Evolutionary conservation across 2,888 invertebrate species (phyloP), one percentile per base, ranked within the genome.

Genomic region (Brachyptera putata): DNA sequence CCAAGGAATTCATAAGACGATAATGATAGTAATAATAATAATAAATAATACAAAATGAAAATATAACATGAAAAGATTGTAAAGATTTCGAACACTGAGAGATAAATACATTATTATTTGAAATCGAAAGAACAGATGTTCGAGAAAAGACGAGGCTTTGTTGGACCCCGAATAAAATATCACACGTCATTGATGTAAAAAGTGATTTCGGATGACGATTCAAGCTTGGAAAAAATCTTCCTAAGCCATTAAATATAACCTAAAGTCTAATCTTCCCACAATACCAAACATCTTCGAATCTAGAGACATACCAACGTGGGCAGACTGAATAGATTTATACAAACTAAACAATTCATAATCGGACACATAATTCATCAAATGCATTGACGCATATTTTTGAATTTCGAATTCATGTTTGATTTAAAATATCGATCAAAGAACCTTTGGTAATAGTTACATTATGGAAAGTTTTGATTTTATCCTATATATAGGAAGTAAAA

Each of bases 31-130:
- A 24, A 46, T 22, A 46, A 46, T 53, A 18, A 53, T 53, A 16
- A 53, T 22, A 43, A 43, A 43, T 43, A 43, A 16, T 16, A 16
- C 11, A 14, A 43, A 43, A 43, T n/a, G n/a, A n/a, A n/a, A n/a
- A n/a, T n/a, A 39, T 5, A n/a, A 39, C 4, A 30, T 18, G 21
- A 53, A 53, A 21, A 36, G 53, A 53, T 53, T 53, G 21, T 13
- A 18, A 21, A 34, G 53, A 53, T 16, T 30, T 53, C 18, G 53
- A 53, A 53, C 30, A 36, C 22, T 53, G n/a, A 18, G 46, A 34
- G 60, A 48, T 57, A 61, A 61, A 61, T 56, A 61, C 48, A 41
- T 57, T 56, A 56, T 56, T 49, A 61, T 61, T 61, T 57, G 60
- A 50, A 43, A 57, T 49, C 57, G 57, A 61, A 57, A 57, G 56